phyloP scores from a whole-genome alignment of 2,888 invertebrate species.

The Linnaemya vulpina region DNA sequence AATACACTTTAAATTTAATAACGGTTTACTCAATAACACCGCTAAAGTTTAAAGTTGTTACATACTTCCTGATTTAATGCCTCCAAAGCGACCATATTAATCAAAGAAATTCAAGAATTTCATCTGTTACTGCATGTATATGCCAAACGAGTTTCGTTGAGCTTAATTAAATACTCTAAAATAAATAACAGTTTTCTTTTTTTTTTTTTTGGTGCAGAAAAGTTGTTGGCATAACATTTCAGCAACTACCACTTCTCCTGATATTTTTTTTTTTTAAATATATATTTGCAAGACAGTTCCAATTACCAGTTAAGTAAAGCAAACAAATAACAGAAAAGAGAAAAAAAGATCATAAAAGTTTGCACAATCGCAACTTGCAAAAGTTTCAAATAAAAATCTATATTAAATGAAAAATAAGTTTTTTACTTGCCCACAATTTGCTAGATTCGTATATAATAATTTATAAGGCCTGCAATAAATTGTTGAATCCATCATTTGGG shows the following conservation, averaged over 20 bases:
- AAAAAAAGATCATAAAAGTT: not conserved
- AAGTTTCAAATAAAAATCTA: not conserved
- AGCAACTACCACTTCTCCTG: not conserved
- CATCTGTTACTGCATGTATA: no score
- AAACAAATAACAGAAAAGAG: not conserved
- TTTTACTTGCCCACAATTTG: slow-evolving; percentile 43
- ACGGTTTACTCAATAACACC: no score
- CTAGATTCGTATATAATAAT: not conserved
- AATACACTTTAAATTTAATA: no score
- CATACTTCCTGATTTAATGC: no score
- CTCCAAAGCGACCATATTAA: no score
- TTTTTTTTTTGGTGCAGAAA: no score
- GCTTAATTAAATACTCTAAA: no score
- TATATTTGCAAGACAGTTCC: not conserved
- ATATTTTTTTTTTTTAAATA: not conserved
- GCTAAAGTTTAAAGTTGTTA: no score
- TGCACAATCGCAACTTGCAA: not conserved
- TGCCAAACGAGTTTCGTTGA: no score
- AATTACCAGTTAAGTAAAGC: not conserved
- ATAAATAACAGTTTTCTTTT: no score
- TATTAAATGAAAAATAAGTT: slow-evolving; percentile 3
- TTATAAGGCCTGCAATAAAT: slow-evolving; percentile 7
- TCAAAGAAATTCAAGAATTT: no score
- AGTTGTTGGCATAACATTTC: not conserved
- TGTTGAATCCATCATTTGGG: not conserved